Evolutionary conservation across 2,888 invertebrate species (phyloP).

Genomic region (Bedellia somnulentella): DNA sequence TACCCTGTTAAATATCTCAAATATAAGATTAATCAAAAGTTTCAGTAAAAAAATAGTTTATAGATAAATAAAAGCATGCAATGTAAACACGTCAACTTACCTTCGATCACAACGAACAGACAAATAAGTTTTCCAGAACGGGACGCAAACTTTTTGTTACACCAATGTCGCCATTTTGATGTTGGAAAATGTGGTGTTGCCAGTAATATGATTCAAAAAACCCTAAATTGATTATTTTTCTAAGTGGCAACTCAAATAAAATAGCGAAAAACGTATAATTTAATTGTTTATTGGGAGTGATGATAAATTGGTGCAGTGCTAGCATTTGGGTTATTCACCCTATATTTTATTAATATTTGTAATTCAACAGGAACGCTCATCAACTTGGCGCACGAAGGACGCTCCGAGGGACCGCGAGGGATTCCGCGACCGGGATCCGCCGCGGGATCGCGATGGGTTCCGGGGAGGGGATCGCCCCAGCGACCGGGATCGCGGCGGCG

Average conservation of each 20-base stretch:
- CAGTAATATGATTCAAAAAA: conserved; percentile 12
- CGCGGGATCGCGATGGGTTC: conserved; percentile 20
- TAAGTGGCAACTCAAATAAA: too few species aligned
- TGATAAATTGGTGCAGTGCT: too few species aligned
- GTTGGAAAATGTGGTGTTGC: conserved; percentile 10
- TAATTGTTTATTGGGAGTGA: too few species aligned
- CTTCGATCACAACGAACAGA: conserved; percentile 5
- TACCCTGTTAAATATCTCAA: conserved; percentile 7
- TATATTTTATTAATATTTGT: too few species aligned
- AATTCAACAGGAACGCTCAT: conserved; percentile 42
- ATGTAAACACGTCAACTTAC: conserved; percentile 7
- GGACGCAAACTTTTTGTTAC: too few species aligned
- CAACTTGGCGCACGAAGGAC: conserved; percentile 42
- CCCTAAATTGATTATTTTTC: too few species aligned
- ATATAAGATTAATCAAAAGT: conserved; percentile 4
- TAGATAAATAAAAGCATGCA: conserved; percentile 4
- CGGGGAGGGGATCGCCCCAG: conserved; percentile 16
- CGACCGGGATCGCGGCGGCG: conserved; percentile 10
- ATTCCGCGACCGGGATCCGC: conserved; percentile 8
- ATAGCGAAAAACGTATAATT: too few species aligned
- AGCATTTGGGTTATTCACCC: too few species aligned
- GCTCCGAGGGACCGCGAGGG: conserved; percentile 20
- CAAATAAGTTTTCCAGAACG: conserved; percentile 5
- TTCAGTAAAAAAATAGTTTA: conserved; percentile 7
- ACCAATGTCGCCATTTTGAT: conserved; percentile 9